Conservation (phyloP, 2,888 invertebrate genomes). For the Sarcophaga subvicina region DNA sequence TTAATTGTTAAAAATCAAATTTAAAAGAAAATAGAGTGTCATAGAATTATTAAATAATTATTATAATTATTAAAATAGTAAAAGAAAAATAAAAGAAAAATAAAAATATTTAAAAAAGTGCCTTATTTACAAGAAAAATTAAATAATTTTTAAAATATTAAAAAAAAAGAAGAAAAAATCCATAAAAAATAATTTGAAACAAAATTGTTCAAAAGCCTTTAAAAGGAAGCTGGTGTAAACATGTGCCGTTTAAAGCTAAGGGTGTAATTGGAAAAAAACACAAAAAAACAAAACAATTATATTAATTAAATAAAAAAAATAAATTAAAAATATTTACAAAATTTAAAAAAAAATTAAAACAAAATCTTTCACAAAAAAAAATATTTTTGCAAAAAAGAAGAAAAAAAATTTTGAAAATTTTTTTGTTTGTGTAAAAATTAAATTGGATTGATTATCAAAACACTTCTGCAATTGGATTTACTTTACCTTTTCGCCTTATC, state of each 20-base stretch:
- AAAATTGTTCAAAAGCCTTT: neutral
- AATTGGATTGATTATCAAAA: too few relatives aligned
- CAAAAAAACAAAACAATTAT: neutral
- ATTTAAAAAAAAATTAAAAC: neutral
- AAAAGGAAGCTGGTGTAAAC: constrained; percentile 40
- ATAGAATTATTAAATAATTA: constrained; percentile 4
- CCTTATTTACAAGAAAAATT: neutral
- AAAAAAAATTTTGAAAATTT: constrained; percentile 23
- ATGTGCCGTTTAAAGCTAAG: constrained; percentile 66
- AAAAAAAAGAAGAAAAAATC: neutral
- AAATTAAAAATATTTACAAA: neutral
- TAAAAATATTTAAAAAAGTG: neutral
- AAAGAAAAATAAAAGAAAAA: neutral
- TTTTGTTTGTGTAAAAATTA: too few relatives aligned
- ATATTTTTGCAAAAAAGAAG: neutral
- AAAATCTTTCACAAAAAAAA: constrained; percentile 18
- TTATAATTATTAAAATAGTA: constrained; percentile 8
- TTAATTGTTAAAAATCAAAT: neutral
- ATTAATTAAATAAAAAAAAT: neutral
- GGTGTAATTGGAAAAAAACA: constrained; percentile 49
- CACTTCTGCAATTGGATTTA: too few relatives aligned
- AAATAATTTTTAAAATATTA: neutral
- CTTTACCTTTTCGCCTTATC: too few relatives aligned
- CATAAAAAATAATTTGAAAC: neutral
- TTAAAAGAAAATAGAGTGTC: neutral